A percentile compares a stretch with the other conserved stretches of the same genome.
phyloP scores from a whole-genome alignment of 2,797 vertebrate species.

The Girardinus metallicus region DNA sequence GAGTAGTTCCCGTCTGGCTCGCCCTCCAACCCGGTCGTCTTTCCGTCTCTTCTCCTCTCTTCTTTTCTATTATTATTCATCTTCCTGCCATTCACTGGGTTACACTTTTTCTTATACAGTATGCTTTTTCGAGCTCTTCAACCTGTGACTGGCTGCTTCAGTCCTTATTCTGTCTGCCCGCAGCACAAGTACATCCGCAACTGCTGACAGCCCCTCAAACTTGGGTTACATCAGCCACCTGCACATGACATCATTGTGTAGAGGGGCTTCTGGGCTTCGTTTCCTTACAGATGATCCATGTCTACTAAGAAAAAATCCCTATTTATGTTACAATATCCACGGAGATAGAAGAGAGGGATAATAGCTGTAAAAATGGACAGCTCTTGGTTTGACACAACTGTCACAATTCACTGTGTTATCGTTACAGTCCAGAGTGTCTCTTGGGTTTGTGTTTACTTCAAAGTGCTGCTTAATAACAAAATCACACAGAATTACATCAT shows the following conservation, averaged over 20 bases:
- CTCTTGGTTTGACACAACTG: neutral
- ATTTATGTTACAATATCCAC: slow-evolving; percentile 33
- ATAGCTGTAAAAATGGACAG: slow-evolving; percentile 1
- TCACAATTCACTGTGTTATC: neutral
- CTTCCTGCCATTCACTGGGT: slow-evolving; percentile 38
- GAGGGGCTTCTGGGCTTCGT: slow-evolving; percentile 36
- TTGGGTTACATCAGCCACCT: slow-evolving; percentile 60
- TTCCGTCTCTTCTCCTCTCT: slow-evolving; percentile 10
- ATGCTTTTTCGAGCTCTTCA: slow-evolving; percentile 8
- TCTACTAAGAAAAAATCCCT: slow-evolving; percentile 38
- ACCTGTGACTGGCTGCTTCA: slow-evolving; percentile 33
- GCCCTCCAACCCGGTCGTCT: slow-evolving; percentile 33
- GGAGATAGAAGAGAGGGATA: slow-evolving; percentile 16
- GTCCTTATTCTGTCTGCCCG: slow-evolving; percentile 54
- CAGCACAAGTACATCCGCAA: slow-evolving; percentile 38
- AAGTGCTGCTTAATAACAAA: neutral
- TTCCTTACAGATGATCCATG: slow-evolving; percentile 43
- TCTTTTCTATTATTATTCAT: slow-evolving; percentile 42
- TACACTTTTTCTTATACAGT: slow-evolving; percentile 17
- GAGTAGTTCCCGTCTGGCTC: slow-evolving; percentile 26
- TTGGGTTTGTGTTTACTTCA: neutral
- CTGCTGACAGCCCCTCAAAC: slow-evolving; percentile 64
- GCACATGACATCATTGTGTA: slow-evolving; percentile 51
- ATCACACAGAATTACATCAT: neutral
- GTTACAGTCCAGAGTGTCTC: neutral